Conservation (phyloP, 1,140 invertebrate species). For the Odontomachus brunneus region DNA sequence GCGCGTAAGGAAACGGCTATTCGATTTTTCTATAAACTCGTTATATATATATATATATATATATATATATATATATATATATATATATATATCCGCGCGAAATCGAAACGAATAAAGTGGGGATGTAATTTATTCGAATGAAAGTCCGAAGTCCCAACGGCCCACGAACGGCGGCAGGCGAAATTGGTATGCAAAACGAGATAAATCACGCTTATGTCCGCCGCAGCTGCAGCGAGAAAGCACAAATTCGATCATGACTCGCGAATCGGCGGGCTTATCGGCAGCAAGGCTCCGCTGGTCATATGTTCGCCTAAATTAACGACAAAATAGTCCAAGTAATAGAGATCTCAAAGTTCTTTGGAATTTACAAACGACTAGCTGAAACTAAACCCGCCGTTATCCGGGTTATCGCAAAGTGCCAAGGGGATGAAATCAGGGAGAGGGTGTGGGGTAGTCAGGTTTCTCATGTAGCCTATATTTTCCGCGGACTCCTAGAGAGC, state of each 20-base stretch:
- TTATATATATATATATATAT: no score
- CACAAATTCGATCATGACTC: slow-evolving; percentile 77
- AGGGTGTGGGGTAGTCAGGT: no score
- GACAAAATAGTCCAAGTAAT: slow-evolving; percentile 1
- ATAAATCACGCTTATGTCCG: slow-evolving; percentile 81
- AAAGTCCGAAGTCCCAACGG: slow-evolving; percentile 74
- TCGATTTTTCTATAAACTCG: not conserved
- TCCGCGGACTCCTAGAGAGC: no score
- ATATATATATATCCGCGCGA: not conserved
- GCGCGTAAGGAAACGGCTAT: not conserved
- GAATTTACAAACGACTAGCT: not conserved
- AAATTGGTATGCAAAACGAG: slow-evolving; percentile 80
- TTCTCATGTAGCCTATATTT: no score
- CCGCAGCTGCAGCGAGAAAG: slow-evolving; percentile 74
- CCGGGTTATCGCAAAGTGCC: no score
- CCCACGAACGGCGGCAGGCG: slow-evolving; percentile 62
- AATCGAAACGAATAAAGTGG: slow-evolving; percentile 68
- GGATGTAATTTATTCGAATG: slow-evolving; percentile 74
- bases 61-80: no score
- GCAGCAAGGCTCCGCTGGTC: not conserved
- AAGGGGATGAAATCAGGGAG: no score
- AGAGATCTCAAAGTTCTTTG: slow-evolving; percentile 10
- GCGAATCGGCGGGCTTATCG: slow-evolving; percentile 50
- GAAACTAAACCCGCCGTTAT: no score
- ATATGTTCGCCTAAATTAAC: slow-evolving; percentile 23